Percentiles rank a stretch among this genome's conserved stretches.
phyloP scores from a whole-genome alignment of 1,140 invertebrate genomes.

The Cecropterus lyciades region DNA sequence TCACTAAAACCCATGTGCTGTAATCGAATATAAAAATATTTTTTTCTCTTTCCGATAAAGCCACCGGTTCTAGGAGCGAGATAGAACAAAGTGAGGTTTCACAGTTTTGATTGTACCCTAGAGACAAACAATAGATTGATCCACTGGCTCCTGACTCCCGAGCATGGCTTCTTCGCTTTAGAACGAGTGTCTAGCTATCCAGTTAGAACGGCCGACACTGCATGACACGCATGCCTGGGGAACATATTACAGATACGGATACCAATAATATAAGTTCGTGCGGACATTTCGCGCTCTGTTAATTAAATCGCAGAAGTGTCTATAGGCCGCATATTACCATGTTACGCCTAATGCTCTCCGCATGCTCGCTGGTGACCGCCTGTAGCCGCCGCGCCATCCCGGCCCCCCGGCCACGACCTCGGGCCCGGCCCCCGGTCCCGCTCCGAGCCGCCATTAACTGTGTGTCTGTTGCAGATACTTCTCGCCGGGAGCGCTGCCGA shows the following conservation, averaged over 20 bases:
- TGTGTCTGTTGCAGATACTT: slow-evolving; percentile 41
- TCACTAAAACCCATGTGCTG: slow-evolving; percentile 1
- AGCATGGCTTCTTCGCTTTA: slow-evolving; percentile 49
- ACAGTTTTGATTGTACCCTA: slow-evolving; percentile 35
- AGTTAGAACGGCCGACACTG: slow-evolving; percentile 24
- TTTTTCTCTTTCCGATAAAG: slow-evolving; percentile 65
- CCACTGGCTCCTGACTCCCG: slow-evolving; percentile 22
- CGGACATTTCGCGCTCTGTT: neutral
- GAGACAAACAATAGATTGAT: slow-evolving; percentile 33
- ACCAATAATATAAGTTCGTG: neutral
- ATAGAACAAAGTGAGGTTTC: slow-evolving; percentile 38
- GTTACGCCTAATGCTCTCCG: slow-evolving; percentile 18
- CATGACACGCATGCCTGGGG: slow-evolving; percentile 39
- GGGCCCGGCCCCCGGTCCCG: too few relatives aligned
- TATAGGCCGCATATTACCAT: neutral
- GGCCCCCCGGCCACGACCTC: too few relatives aligned
- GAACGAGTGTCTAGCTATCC: slow-evolving; percentile 20
- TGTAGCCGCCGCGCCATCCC: slow-evolving; percentile 2
- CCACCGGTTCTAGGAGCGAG: slow-evolving; percentile 71
- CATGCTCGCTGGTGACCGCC: slow-evolving; percentile 32
- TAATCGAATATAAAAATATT: slow-evolving; percentile 37
- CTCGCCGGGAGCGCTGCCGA: slow-evolving; percentile 34
- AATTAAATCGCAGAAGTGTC: neutral
- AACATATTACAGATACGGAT: neutral
- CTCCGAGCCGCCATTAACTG: neutral